Base-by-base conservation (phyloP, 2,888 invertebrate species). In the Hypomecis atomaria region DNA sequence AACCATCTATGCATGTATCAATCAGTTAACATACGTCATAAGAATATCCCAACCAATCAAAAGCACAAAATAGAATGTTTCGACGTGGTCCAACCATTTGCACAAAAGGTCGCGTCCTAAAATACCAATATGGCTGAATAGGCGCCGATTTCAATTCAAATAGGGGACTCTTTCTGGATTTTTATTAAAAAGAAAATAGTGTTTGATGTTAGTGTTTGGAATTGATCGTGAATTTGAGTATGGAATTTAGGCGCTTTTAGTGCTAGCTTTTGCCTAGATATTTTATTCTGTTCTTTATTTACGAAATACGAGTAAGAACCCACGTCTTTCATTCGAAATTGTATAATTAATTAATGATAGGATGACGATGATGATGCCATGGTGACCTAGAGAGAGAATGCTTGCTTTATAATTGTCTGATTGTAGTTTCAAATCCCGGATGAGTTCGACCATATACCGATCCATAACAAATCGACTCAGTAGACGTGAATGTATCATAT, bases 71-170 rank as follows among this genome's bases (percentile, higher is more conserved):
- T 63, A 59, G 48, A 63, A 59, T 59, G 23, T 23, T 23, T 23
- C 23, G 1, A 23, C 59, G 38, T 59, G 54, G 54, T 55, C 36
- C 33, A 43, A 13, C 23, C 42, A 36, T 58, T n/a, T 37, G 23
- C 8, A 38, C 37, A 63, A 63, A 62, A 55, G 57, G 47, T 42
- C 52, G 13, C 5, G 13, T 38, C 23, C 42, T 13, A 9, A 62
- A 62, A 52, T 56, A 52, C 57, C 57, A 62, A 62, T 62, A 62
- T 42, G 52, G 13, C 40, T 36, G 50, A 57, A 62, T 40, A 45
- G 49, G 1, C 45, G 34, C 47, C 45, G 50, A 62, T 62, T 52
- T 57, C 44, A 56, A 62, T 62, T 62, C 62, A 62, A 38, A 62
- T 56, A 42, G n/a, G 5, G 6, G 44, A 34, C 45, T 38, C 52